These are phyloP conservation scores for Macrostomum lignano DNA, from an alignment of 1,140 invertebrate species.

Conservation along the genomic window DNA sequence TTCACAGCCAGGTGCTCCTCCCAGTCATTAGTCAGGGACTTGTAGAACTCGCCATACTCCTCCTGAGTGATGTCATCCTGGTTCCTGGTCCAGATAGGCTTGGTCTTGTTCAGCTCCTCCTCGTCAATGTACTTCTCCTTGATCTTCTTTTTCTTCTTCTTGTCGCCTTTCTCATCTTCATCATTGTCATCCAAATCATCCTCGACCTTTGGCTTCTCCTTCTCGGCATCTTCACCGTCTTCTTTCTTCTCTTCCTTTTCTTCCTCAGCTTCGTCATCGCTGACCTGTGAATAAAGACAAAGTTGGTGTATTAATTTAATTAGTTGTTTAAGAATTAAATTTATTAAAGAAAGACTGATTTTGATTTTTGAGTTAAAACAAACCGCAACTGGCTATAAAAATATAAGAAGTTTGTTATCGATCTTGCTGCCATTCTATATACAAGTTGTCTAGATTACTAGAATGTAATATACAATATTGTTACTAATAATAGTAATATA, in stretches of 20 bases:
- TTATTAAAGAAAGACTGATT: no score
- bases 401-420: no score
- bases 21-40: conserved; percentile 89
- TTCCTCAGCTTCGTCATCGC: conserved; percentile 25
- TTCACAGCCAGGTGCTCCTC: conserved; percentile 93
- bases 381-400: no score
- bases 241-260: conserved; percentile 18
- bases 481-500: no score
- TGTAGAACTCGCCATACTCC: conserved; percentile 97
- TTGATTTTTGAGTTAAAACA: no score
- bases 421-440: no score
- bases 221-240: conserved; percentile 25
- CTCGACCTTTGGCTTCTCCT: conserved; percentile 50
- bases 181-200: conserved; percentile 37
- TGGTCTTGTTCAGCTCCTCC: conserved; percentile 94
- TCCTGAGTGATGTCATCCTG: conserved; percentile 85
- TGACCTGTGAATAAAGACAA: no score
- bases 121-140: conserved; percentile 92
- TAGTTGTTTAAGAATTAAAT: no score
- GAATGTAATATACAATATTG: no score
- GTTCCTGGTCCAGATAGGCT: conserved; percentile 91
- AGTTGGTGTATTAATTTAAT: no score
- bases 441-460: no score
- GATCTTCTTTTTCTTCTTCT: conserved; percentile 52
- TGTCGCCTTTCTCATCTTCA: conserved; percentile 42